Evolutionary conservation across 1,140 invertebrate species (phyloP).

Genomic region (Sogatella furcifera): DNA sequence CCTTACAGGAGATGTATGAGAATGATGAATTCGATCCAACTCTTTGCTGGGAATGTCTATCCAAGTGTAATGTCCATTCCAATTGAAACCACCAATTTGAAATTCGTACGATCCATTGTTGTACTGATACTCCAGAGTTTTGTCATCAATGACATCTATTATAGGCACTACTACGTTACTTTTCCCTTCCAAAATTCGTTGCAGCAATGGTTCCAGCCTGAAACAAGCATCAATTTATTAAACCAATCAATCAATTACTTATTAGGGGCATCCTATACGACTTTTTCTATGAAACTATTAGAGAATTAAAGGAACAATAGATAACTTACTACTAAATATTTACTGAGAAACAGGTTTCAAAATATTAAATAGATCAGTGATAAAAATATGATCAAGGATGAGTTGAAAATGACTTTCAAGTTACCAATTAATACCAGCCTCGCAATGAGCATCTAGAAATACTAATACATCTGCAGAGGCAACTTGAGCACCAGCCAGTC

Average conservation of each 20-base stretch:
- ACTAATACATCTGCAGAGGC: slow-evolving; percentile 71
- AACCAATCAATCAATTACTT: no score
- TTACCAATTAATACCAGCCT: slow-evolving; percentile 86
- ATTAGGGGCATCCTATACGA: slow-evolving; percentile 62
- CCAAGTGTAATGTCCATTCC: slow-evolving; percentile 86
- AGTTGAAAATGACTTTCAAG: slow-evolving; percentile 34
- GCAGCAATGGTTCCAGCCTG: slow-evolving; percentile 74
- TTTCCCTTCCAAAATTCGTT: slow-evolving; percentile 58
- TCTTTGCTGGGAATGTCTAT: slow-evolving; percentile 51
- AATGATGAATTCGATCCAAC: slow-evolving; percentile 41
- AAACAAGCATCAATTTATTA: background rate
- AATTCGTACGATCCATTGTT: slow-evolving; percentile 73
- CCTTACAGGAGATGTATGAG: slow-evolving; percentile 60
- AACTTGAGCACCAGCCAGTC: slow-evolving; percentile 66
- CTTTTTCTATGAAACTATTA: no score
- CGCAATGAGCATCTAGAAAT: slow-evolving; percentile 90
- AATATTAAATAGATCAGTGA: background rate
- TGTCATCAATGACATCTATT: slow-evolving; percentile 89
- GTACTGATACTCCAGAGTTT: slow-evolving; percentile 82
- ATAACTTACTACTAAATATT: no score
- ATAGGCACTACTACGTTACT: slow-evolving; percentile 80
- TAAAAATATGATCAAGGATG: no score
- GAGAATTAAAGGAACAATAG: slow-evolving; percentile 27
- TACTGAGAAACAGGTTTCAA: slow-evolving; percentile 1
- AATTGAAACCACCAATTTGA: slow-evolving; percentile 94